Conservation (phyloP, 2,888 invertebrate genomes). For the Ochropleura plecta region DNA sequence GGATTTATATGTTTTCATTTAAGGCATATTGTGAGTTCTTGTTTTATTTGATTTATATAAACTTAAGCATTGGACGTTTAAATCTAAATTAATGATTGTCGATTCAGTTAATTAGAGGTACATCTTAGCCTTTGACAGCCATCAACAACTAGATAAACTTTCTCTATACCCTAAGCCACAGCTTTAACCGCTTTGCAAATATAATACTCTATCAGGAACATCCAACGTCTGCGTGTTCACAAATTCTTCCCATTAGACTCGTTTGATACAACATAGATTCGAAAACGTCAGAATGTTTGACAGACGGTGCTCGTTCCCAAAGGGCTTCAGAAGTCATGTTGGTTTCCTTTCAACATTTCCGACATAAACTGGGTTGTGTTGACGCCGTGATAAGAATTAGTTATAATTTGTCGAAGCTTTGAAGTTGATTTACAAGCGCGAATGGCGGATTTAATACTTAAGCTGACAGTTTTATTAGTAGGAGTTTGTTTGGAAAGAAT, state of each 20-base stretch:
- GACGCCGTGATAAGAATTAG: slow-evolving; percentile 53
- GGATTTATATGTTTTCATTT: slow-evolving; percentile 32
- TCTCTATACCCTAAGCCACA: not conserved
- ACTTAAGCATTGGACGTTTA: not conserved
- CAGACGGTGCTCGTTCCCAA: slow-evolving; percentile 34
- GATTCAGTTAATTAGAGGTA: not conserved
- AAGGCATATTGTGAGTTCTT: not conserved
- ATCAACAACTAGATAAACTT: slow-evolving; percentile 3
- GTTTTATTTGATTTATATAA: not conserved
- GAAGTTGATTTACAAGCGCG: slow-evolving; percentile 55
- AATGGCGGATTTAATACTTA: slow-evolving; percentile 44
- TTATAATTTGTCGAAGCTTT: slow-evolving; percentile 61
- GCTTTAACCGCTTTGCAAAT: slow-evolving; percentile 28
- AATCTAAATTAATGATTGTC: slow-evolving; percentile 14
- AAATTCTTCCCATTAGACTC: slow-evolving; percentile 31
- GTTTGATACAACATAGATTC: slow-evolving; percentile 36
- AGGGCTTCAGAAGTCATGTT: slow-evolving; percentile 41
- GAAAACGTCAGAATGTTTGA: slow-evolving; percentile 54
- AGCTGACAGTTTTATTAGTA: slow-evolving; percentile 57
- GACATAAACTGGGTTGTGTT: slow-evolving; percentile 32
- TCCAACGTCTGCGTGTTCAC: slow-evolving; percentile 17
- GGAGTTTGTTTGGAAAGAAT: slow-evolving; percentile 37
- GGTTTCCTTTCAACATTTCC: slow-evolving; percentile 39
- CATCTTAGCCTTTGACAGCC: not conserved
- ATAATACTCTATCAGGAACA: slow-evolving; percentile 3